Evolutionary conservation across 64 coral and sea anemone genomes (phyloP), one percentile per base, ranked within the genome.

Genomic region (Pachyseris speciosa): DNA sequence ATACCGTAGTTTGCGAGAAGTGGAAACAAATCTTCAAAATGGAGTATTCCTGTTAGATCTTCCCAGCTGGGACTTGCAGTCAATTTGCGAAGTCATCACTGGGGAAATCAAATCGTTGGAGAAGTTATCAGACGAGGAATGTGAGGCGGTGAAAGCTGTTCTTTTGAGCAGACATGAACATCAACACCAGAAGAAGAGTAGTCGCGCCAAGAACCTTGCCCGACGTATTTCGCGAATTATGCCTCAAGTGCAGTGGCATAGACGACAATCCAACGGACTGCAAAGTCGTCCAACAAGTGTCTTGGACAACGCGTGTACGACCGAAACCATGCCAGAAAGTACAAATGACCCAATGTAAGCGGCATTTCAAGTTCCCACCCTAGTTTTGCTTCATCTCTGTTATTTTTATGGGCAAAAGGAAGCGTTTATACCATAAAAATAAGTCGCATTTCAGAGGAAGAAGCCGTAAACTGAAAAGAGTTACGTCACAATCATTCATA

Each of bases 161-260:
- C 87, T 99, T 32, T 78, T 99, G 6, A 90, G 90, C 28, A 91
- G 88, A 48, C 97, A 95, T 86, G 80, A 89, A 16, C 97, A 99
- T 75, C 86, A 95, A 36, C 64, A 93, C 25, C 94, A 95, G 66
- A 80, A 93, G 49, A 96, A 69, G 83, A 92, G 80, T 41, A 12
- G 6, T 37, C 72, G 60, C 27, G 33, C 37, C 25, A 64, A 74
- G 12, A 66, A 20, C 9, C 32, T 61, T 45, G 72, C 71, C 2
- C 29, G 71, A 8, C 86, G 72, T 24, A 45, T 77, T 76, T 89
- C 86, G 29, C 51, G 72, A 10, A 64, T 51, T 28, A 42, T 60
- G 34, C 53, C 77, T 40, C 51, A 81, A 26, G 52, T 30, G n/a
- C 52, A 81, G 34, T 53, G 77, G 2, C 34, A 20, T 2, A 28